These are phyloP conservation scores for Frankliniella intonsa DNA, from an alignment of 2,888 invertebrate genomes.

Conservation along the genomic window DNA sequence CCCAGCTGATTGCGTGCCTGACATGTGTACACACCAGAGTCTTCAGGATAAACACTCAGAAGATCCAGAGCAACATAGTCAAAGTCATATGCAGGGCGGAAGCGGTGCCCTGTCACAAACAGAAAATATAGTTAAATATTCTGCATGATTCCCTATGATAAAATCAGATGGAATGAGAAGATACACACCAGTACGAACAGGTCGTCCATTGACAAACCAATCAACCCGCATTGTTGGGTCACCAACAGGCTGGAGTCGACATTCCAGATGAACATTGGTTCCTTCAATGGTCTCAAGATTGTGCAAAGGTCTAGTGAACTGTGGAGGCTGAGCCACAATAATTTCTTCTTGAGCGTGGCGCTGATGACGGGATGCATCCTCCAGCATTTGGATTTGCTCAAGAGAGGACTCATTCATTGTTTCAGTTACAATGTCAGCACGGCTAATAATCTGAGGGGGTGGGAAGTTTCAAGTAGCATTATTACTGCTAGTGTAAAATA, in stretches of 20 bases:
- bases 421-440: conserved; percentile 78
- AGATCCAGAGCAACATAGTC: conserved; percentile 96
- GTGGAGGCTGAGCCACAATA: conserved; percentile 77
- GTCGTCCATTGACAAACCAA: conserved; percentile 94
- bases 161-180: conserved; percentile 25
- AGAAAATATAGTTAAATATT: conserved; percentile 1
- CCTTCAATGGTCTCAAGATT: conserved; percentile 87
- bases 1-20: conserved; percentile 92
- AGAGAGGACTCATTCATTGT: conserved; percentile 88
- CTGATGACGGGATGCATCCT: conserved; percentile 68
- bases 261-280: conserved; percentile 88
- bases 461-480: conserved; percentile 8
- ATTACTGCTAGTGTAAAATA: background rate
- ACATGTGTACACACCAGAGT: conserved; percentile 93
- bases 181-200: conserved; percentile 75
- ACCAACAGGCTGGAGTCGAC: conserved; percentile 83
- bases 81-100: conserved; percentile 93
- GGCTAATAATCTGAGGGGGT: conserved; percentile 56
- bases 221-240: conserved; percentile 89
- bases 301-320: conserved; percentile 80
- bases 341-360: conserved; percentile 74
- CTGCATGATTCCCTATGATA: background rate
- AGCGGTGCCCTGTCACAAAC: conserved; percentile 56
- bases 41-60: conserved; percentile 93
- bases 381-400: conserved; percentile 86